These are phyloP conservation scores for Acanthornis magna DNA, from an alignment of 2,797 vertebrate genomes.

Conservation along the genomic window DNA sequence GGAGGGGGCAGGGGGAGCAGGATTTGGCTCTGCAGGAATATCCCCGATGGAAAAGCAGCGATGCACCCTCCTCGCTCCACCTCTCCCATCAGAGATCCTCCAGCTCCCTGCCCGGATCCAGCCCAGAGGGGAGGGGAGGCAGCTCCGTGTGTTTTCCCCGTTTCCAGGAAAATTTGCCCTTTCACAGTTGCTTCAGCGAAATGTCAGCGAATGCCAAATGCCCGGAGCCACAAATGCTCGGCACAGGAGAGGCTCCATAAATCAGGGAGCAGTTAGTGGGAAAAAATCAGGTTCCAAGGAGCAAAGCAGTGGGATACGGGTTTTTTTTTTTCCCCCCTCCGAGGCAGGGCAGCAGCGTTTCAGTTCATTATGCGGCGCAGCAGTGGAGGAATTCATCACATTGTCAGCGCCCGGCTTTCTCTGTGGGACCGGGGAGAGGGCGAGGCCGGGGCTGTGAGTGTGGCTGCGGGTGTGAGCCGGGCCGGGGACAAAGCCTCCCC, in stretches of 20 bases:
- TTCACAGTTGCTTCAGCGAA: conserved; percentile 57
- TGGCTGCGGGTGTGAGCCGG: not conserved
- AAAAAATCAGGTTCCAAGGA: conserved; percentile 80
- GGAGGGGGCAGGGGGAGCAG: not conserved
- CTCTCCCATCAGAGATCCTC: accelerated
- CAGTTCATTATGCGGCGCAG: conserved; percentile 66
- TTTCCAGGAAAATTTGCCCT: conserved; percentile 57
- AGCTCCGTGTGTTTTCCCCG: not conserved
- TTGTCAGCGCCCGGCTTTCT: not conserved
- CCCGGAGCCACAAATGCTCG: conserved; percentile 78
- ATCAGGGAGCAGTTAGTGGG: conserved; percentile 84
- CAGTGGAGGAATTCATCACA: conserved; percentile 76
- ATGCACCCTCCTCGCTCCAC: accelerated
- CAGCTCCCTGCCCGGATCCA: not conserved
- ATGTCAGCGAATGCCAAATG: conserved; percentile 74
- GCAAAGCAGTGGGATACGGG: conserved; percentile 60
- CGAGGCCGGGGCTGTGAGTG: not conserved
- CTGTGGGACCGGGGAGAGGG: not conserved
- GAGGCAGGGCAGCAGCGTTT: not conserved
- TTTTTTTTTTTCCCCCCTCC: not conserved
- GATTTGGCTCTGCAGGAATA: accelerated
- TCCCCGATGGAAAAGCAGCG: not conserved
- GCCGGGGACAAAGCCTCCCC: conserved; percentile 82
- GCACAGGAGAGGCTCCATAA: conserved; percentile 80
- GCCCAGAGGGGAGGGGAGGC: not conserved